Conservation (phyloP, 2,113 vertebrate genomes). For the Orientallactaga bullata region DNA sequence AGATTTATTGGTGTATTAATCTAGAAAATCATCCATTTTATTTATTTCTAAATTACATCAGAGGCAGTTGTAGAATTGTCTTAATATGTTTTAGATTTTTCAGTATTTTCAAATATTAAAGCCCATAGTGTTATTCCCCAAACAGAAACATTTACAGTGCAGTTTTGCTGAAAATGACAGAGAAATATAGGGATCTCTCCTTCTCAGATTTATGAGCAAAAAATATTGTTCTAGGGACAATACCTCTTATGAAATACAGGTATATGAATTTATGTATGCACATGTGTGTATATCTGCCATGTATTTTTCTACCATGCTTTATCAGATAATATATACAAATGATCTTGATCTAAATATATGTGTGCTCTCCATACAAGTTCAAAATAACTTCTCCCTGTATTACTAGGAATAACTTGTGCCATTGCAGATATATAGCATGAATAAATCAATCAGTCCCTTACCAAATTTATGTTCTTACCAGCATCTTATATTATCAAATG, state of each 20-base stretch:
- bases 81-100: background rate
- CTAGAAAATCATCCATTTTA: background rate
- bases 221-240: background rate
- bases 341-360: background rate
- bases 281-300: background rate
- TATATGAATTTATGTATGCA: background rate
- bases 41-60: background rate
- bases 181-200: background rate
- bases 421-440: background rate
- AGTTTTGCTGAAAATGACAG: background rate
- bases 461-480: background rate
- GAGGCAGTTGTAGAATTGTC: background rate
- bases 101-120: constrained; percentile 13
- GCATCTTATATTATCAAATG: background rate
- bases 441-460: background rate
- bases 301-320: background rate
- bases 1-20: background rate
- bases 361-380: background rate
- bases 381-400: background rate
- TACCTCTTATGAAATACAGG: background rate
- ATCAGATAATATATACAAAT: background rate
- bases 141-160: background rate
- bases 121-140: background rate
- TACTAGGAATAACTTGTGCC: background rate
- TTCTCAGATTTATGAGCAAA: background rate